phyloP scores from a whole-genome alignment of 2,888 invertebrate genomes.

The Stenotaenia linearis region DNA sequence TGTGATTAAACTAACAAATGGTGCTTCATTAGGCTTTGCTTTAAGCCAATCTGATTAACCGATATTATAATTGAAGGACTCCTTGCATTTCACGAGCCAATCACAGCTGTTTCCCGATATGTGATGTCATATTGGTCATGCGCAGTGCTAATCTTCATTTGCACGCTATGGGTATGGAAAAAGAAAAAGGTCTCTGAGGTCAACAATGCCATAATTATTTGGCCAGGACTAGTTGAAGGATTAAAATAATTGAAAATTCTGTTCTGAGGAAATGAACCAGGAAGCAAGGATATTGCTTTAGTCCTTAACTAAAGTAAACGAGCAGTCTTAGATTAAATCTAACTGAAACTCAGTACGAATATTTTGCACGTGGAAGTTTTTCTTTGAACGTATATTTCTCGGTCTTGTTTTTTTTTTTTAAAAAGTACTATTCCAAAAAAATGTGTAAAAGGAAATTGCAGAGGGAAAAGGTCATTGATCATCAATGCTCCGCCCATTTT shows the following conservation, averaged over 20 bases:
- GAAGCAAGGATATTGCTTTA: neutral
- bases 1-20: neutral
- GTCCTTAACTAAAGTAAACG: neutral
- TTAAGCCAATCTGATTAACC: slow-evolving; percentile 1
- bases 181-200: neutral
- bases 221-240: neutral
- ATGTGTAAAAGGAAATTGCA: neutral
- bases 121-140: neutral
- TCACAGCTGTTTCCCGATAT: neutral
- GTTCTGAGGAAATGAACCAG: neutral
- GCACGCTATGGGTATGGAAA: neutral
- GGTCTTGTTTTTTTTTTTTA: neutral
- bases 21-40: neutral
- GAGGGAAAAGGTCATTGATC: slow-evolving; percentile 3
- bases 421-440: neutral
- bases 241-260: neutral
- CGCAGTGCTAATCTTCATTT: neutral
- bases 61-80: neutral
- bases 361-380: neutral
- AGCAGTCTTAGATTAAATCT: neutral
- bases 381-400: neutral
- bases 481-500: slow-evolving; percentile 1
- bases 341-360: no score
- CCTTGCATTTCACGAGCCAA: neutral
- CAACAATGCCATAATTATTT: slow-evolving; percentile 1